Percentiles rank a stretch among this genome's conserved stretches.
phyloP scores from a whole-genome alignment of 2,888 invertebrate genomes.

The Julus scanicus region DNA sequence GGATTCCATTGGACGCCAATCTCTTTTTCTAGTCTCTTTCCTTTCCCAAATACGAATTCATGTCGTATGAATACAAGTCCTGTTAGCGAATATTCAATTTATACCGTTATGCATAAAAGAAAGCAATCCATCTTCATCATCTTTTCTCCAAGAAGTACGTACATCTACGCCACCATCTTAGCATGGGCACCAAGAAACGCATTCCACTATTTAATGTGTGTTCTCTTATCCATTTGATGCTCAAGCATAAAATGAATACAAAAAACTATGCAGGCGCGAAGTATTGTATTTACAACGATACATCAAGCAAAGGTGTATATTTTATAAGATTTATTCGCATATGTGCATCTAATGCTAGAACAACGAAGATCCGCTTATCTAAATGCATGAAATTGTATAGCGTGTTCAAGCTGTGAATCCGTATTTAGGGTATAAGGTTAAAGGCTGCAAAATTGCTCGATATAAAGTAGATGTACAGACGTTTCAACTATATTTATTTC shows the following conservation, averaged over 20 bases:
- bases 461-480: neutral
- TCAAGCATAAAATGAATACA: no score
- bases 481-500: neutral
- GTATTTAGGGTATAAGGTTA: neutral
- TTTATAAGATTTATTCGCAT: slow-evolving; percentile 27
- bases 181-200: neutral
- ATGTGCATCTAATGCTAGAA: neutral
- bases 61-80: neutral
- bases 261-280: neutral
- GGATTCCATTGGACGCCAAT: neutral
- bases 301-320: neutral
- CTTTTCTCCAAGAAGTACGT: slow-evolving; percentile 10
- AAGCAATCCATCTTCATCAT: slow-evolving; percentile 31
- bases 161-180: neutral
- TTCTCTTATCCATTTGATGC: slow-evolving; percentile 9
- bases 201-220: neutral
- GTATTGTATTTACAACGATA: neutral
- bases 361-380: neutral
- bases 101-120: neutral
- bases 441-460: neutral
- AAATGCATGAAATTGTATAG: neutral
- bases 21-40: slow-evolving; percentile 10
- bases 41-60: neutral
- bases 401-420: neutral
- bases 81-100: neutral